These are phyloP conservation scores for Anneissia japonica DNA, from an alignment of 35 echinoderm and acorn worm genomes.

Conservation along the genomic window DNA sequence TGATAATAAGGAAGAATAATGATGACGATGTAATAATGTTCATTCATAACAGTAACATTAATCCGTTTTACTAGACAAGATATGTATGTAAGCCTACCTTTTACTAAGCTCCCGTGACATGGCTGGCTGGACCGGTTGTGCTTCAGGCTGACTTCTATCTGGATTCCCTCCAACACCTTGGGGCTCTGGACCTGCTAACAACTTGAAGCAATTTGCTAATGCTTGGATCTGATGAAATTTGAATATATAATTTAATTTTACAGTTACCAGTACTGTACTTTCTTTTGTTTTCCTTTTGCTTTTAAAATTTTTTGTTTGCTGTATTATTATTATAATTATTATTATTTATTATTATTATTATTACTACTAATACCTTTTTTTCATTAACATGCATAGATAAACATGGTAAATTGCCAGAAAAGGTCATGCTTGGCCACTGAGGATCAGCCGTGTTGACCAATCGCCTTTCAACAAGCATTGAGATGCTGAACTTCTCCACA, in stretches of 20 bases:
- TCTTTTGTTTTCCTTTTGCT: too few relatives aligned
- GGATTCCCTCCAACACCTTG: not conserved
- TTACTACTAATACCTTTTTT: conserved; percentile 56
- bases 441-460: conserved; percentile 78
- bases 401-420: conserved; percentile 81
- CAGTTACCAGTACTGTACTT: too few relatives aligned
- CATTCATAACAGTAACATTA: too few relatives aligned
- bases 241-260: too few relatives aligned
- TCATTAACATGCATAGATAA: conserved; percentile 85
- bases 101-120: not conserved
- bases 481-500: conserved; percentile 89
- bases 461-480: conserved; percentile 82
- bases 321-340: too few relatives aligned
- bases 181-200: conserved; percentile 47
- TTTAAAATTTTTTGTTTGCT: too few relatives aligned
- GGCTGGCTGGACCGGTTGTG: not conserved
- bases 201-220: conserved; percentile 72
- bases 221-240: conserved; percentile 94
- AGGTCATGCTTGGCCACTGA: conserved; percentile 64
- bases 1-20: too few relatives aligned
- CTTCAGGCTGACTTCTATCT: not conserved
- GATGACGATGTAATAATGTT: too few relatives aligned
- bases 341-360: too few relatives aligned
- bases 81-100: not conserved
- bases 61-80: too few relatives aligned